Evolutionary conservation across 2,113 vertebrate genomes (phyloP), one percentile per base, ranked within the genome.

Genomic region (Astatoreochromis straeleni): DNA sequence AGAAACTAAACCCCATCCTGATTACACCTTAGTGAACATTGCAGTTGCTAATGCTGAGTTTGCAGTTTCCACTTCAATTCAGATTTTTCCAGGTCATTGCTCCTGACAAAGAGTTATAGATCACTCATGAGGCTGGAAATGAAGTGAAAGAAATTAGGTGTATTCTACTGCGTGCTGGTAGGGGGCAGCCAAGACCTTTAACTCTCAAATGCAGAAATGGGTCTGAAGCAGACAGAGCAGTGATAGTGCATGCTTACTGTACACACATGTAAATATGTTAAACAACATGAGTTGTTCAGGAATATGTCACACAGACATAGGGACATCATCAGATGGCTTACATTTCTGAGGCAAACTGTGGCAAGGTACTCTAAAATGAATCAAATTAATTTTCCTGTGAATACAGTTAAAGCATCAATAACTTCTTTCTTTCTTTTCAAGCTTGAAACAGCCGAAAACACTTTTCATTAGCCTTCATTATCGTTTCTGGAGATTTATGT

Each of bases 121-220:
- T 90, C 49, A 35, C 14, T 73, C 31, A 33, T 31, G 47, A 53
- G 38, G 29, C 45, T 24, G 45, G 70, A 82, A 80, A 38, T 35
- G 7, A 85, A 40, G 38, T 16, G 40, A n/a, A 45, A 19, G 12
- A 19, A 31, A 45, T 26, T 3, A 42, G 29, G 53, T 68, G n/a
- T 40, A 63, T 84, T 89, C n/a, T 31, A 5, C 13, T 19, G 4
- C 29, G 11, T 10, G 57, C 68, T 81, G 80, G n/a, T 55, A 96
- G 95, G 92, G 92, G 95, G 94, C 88, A 79, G 79, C 87, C 85
- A 85, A 90, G 93, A 73, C 58, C 87, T 94, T 87, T 47, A 79
- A 24, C 45, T 40, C 45, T 7, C 40, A 24, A 7, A 2, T 19
- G 21, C 17, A 58, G 49, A 57, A 55, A 54, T 5, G 2, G 45